Base-by-base conservation (phyloP, 2,888 invertebrate species). In the Petrolisthes manimaculis region DNA sequence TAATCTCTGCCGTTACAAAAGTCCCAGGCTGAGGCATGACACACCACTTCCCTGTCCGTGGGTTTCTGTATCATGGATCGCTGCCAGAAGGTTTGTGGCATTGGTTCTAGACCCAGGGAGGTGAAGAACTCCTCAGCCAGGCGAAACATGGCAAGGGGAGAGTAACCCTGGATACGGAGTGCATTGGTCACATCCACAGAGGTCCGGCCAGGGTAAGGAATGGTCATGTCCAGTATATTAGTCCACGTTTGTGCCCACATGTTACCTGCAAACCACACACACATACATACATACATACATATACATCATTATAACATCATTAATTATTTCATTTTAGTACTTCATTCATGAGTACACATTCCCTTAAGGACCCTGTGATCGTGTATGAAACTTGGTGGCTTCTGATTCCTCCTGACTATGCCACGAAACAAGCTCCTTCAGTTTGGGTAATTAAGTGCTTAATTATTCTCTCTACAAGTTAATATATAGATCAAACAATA, bases 191-290 rank as follows among this genome's bases (percentile, higher is more conserved):
- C 95, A 92, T 97, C 97, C 0, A 96, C 92, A 91, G 94, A 95
- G 1, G 95, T 95, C 5, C 95, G 95, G 80, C 95, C 95, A 0
- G 96, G 95, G 93, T 95, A 97, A 0, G 97, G 96, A 92, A 95
- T 95, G 89, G 97, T 95, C 69, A 96, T 92, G 91, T 96, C 95
- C 92, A 95, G 95, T 83, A 97, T 95, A 24, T 95, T 95, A 91
- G 95, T 95, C 97, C 97, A 97, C 92, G 96, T 96, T 92, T 97
- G 97, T 0, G 95, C 95, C 97, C 97, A 97, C 95, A 97, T 95
- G 93, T 97, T 96, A 18, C 97, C 97, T 91, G 90, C 51, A 82
- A 69, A n/a, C 24, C 71, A 71, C 14, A n/a, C n/a, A 21, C 18
- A 9, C 21, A 18, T 74, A 24, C n/a, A 74, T 21, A 74, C n/a